Base-by-base conservation (phyloP, 2,797 vertebrate species). In the Sebastes ruberrimus region DNA sequence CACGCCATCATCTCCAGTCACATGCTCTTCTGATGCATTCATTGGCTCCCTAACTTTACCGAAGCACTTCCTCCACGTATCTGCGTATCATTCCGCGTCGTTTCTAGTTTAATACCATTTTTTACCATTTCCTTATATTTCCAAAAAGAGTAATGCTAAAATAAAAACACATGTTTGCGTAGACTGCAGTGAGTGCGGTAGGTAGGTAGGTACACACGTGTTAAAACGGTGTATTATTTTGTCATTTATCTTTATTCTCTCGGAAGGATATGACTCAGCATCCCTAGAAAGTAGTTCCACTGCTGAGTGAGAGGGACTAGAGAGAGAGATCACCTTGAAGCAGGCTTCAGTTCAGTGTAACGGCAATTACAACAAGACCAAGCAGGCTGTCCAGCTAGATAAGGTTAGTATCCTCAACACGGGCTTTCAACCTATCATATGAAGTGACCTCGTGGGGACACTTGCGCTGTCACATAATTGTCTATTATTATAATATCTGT, bases 241-340 rank as follows among this genome's bases (percentile, higher is more conserved):
- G 4, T 2, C 2, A 27, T 14, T 4, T 53, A 55, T n/a, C 56
- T 42, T 22, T 7, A n/a, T 71, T 28, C 1, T 66, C 88, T 86
- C 95, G 94, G 91, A 95, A 75, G 93, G 83, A 94, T 93, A 92
- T 73, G 59, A 25, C 22, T 74, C 60, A 91, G 90, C 91, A 91
- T 92, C 89, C 65, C 52, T 28, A 73, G 59, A 89, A 95, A 95
- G 90, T 95, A 96, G 96, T 93, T 27, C 96, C 88, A 74, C 23
- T 3, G 32, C 23, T 3, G 32, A 63, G 30, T 76, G 67, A 55
- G 57, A 16, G 6, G 38, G 57, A 75, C 25, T 59, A 66, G 56
- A 9, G 33, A 59, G 87, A 94, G 88, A 94, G 88, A 94, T 96
- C 95, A 96, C 95, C 95, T 96, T 95, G 93, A 46, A 90, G 89